Conservation (phyloP, 1,140 invertebrate genomes). For the Pararge aegeria region DNA sequence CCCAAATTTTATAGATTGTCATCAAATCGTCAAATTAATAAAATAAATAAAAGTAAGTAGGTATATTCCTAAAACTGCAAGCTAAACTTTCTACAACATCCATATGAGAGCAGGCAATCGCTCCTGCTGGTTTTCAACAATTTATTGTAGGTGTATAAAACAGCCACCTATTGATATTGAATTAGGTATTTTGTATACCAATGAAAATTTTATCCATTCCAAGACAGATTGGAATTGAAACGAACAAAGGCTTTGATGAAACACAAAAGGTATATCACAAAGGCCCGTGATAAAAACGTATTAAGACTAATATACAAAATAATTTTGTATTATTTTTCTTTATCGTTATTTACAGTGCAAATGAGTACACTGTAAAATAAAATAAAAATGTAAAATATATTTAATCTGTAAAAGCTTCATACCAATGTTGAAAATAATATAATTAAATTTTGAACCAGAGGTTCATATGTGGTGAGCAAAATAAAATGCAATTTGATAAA, state of each 20-base stretch:
- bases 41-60: too few species aligned
- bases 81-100: background rate
- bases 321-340: background rate
- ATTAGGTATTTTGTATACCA: slow-evolving; percentile 26
- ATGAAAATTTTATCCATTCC: slow-evolving; percentile 30
- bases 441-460: slow-evolving; percentile 1
- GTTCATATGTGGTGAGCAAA: slow-evolving; percentile 3
- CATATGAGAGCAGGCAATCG: background rate
- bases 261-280: slow-evolving; percentile 20
- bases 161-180: slow-evolving; percentile 12
- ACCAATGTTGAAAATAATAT: background rate
- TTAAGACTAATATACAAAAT: background rate
- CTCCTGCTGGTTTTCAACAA: background rate
- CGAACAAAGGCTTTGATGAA: slow-evolving; percentile 22
- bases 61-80: too few species aligned
- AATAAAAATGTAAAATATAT: background rate
- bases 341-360: background rate
- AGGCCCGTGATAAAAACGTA: background rate
- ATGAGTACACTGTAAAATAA: background rate
- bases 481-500: slow-evolving; percentile 32
- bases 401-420: background rate
- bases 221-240: slow-evolving; percentile 27
- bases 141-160: background rate
- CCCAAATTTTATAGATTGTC: too few species aligned
- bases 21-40: too few species aligned